Evolutionary conservation across 1,140 invertebrate species (phyloP), one percentile per base, ranked within the genome.

Genomic region (Brachionus rubens): DNA sequence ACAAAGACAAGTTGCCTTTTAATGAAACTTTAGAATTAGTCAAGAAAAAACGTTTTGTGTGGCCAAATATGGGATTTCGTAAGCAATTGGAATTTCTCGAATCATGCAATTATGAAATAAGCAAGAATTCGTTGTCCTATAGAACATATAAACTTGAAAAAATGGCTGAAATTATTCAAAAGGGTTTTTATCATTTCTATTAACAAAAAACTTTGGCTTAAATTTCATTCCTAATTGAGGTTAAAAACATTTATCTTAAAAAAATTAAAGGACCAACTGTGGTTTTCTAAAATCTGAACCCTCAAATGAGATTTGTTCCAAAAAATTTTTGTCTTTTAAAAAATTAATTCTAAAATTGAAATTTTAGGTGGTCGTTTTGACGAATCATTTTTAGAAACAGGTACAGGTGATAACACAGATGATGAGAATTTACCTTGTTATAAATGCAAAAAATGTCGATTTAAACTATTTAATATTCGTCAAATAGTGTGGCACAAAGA

Each of bases 371-470:
- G 21, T 43, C 0, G n/a, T 43, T 24, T 19, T 14, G 24, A 65
- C 14, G 7, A 65, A 26, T 46, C 40, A 3, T 24, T 41, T 3
- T 9, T 3, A n/a, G 21, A 43, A 1, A 40, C 9, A 43, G 24
- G 24, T 19, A 7, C 3, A 19, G 0, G 24, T 9, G 21, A 41
- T 3, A 7, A 4, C 2, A 10, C 5, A 5, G 16, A 65, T 16
- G 43, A 10, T 1, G 19, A 41, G 5, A 43, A 0, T 14, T 43
- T 65, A 24, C 36, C 59, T 12, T 43, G 59, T 14, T 65, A 65
- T 24, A 26, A 41, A 14, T 65, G 59, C n/a, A 65, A 43, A 65
- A 65, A 65, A 43, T 65, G 59, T 43, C 21, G 59, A 65, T 65
- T 46, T 43, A 28, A 65, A 24, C 36, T 65, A 12, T 65, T 65